Conservation (phyloP, 2,113 vertebrate species). For the Mandrillus leucophaeus region DNA sequence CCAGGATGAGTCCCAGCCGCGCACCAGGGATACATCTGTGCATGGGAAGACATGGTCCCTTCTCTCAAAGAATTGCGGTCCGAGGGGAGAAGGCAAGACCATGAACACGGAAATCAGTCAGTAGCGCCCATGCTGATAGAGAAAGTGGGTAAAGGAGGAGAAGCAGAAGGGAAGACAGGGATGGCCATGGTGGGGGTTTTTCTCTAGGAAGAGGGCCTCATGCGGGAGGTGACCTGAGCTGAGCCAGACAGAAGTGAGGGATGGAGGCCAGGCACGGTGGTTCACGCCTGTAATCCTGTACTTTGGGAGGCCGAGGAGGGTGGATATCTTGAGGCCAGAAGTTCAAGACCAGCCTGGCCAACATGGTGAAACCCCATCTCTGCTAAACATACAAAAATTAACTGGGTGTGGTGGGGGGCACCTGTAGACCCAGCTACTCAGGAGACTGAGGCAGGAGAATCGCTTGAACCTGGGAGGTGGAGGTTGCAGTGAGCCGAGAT, state of each 20-base stretch:
- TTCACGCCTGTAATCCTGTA: no score
- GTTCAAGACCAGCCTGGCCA: no score
- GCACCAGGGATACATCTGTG: neutral
- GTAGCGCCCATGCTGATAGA: neutral
- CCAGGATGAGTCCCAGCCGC: no score
- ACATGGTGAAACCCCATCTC: no score
- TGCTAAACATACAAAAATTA: no score
- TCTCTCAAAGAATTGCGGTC: neutral
- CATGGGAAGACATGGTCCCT: neutral
- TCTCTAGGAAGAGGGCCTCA: neutral
- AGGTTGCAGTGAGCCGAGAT: no score
- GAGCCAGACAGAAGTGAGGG: neutral
- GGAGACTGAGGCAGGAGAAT: no score
- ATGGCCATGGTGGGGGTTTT: neutral
- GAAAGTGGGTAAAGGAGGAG: neutral
- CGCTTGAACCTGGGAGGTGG: no score
- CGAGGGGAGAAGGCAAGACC: neutral
- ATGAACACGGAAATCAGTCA: neutral
- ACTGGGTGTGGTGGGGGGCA: accelerated
- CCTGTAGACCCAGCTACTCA: no score
- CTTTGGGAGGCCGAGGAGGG: no score
- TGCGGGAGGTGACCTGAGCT: neutral
- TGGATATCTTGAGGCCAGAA: no score
- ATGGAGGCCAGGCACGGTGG: neutral
- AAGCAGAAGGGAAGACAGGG: neutral